Evolutionary conservation across 2,888 invertebrate species (phyloP), one percentile per base, ranked within the genome.

Genomic region (Xylota sylvarum): DNA sequence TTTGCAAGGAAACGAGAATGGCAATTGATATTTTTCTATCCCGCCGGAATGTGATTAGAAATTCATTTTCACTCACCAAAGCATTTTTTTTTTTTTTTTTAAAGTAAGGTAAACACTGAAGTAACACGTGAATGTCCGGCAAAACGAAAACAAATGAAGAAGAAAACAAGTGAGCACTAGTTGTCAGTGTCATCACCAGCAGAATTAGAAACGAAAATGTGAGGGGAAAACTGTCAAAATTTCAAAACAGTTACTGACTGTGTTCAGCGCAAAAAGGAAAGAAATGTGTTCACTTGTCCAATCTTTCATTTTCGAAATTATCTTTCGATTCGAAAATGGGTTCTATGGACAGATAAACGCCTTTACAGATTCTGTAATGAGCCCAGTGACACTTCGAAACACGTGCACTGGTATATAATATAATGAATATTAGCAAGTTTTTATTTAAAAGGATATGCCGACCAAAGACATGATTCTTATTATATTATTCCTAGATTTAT

Each of bases 141-240:
- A 50, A 50, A 60, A 60, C 3, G 52, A 73, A 73, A 64, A 73
- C 62, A 62, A 62, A 73, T 52, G 60, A 73, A 73, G 1, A 65
- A 12, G 30, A 62, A 62, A 46, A 60, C 14, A 48, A 58, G 50
- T 73, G 14, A 73, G 17, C 43, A 23, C n/a, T 19, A 58, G 19
- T 32, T 56, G 73, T 73, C 35, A 52, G 10, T 73, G 58, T 60
- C 37, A 60, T 17, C 12, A 17, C 4, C 62, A 52, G 62, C 52
- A 43, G 52, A 37, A 52, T 0, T 7, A 12, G 4, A 7, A 35
- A 23, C 5, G 9, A 69, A 48, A 46, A 40, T 4, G 43, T 19
- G n/a, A 14, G 35, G 30, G 12, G 10, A 46, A 30, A 56, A 46
- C 46, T 48, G 58, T 32, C 70, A 70, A 56, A 70, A 23, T 56